A percentile compares a stretch with the other conserved stretches of the same genome.
Conservation (phyloP, 2,888 invertebrate species). For the Elysia crispata region DNA sequence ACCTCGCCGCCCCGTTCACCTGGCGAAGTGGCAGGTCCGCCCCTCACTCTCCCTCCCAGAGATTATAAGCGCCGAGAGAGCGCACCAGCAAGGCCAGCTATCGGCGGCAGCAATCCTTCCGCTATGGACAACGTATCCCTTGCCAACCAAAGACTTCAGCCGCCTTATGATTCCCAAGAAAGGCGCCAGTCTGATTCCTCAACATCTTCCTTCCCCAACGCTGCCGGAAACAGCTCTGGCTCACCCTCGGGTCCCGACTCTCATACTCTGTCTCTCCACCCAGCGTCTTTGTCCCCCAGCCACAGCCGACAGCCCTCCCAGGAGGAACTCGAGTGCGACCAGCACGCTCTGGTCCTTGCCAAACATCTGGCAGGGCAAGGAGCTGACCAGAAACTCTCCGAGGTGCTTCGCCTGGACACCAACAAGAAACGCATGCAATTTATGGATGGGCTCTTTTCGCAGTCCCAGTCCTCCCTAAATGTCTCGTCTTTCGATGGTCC, state of each 20-base stretch:
- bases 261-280: neutral
- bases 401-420: conserved; percentile 80
- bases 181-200: conserved; percentile 47
- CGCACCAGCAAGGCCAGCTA: conserved; percentile 25
- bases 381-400: conserved; percentile 64
- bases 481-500: too few relatives aligned
- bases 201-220: neutral
- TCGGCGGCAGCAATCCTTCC: neutral
- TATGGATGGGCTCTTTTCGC: conserved; percentile 82
- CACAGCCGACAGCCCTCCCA: conserved; percentile 76
- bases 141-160: neutral
- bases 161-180: neutral
- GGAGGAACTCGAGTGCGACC: conserved; percentile 89
- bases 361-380: conserved; percentile 62
- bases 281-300: neutral
- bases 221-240: neutral
- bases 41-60: conserved; percentile 12
- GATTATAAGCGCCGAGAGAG: conserved; percentile 50
- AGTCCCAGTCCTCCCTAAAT: conserved; percentile 16
- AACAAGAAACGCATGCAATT: conserved; percentile 85
- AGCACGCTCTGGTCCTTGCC: conserved; percentile 80
- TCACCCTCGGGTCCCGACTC: neutral
- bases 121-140: neutral
- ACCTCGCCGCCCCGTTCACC: neutral
- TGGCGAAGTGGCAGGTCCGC: neutral